These are phyloP conservation scores for Tetranychus truncatus DNA, from an alignment of 2,888 invertebrate species.

Conservation along the genomic window DNA sequence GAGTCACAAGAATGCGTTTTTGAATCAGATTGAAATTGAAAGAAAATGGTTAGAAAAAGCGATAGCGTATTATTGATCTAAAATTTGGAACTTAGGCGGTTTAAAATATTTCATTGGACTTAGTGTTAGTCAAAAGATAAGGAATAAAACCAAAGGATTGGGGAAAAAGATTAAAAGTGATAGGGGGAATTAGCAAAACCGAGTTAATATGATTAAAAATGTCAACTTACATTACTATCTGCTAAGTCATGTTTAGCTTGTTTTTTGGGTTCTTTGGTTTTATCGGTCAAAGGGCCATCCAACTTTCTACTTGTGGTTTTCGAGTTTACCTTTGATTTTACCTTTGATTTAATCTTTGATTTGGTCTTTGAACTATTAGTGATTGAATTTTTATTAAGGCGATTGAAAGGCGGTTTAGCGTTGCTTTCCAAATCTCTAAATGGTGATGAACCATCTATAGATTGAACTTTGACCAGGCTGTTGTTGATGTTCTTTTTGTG, in stretches of 20 bases:
- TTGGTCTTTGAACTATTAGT: neutral
- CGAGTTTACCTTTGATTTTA: neutral
- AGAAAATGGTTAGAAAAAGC: neutral
- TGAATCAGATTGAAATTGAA: conserved; percentile 1
- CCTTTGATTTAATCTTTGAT: neutral
- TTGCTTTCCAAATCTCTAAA: conserved; percentile 22
- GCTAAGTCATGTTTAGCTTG: neutral
- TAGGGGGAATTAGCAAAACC: too few relatives aligned
- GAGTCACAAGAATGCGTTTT: neutral
- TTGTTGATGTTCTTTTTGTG: conserved; percentile 31
- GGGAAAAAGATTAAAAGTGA: too few relatives aligned
- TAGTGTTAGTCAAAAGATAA: too few relatives aligned
- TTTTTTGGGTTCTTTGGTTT: neutral
- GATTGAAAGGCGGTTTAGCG: conserved; percentile 22
- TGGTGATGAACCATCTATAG: neutral
- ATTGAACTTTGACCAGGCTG: neutral
- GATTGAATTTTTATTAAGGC: neutral
- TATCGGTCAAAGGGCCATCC: neutral
- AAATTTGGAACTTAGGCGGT: too few relatives aligned
- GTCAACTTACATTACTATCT: too few relatives aligned
- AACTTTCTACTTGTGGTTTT: neutral
- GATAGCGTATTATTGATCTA: too few relatives aligned
- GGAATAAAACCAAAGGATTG: too few relatives aligned
- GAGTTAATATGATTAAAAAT: too few relatives aligned
- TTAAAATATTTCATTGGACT: too few relatives aligned